Conservation (phyloP, 2,888 invertebrate genomes). For the Drosophila nr. perissopoda region DNA sequence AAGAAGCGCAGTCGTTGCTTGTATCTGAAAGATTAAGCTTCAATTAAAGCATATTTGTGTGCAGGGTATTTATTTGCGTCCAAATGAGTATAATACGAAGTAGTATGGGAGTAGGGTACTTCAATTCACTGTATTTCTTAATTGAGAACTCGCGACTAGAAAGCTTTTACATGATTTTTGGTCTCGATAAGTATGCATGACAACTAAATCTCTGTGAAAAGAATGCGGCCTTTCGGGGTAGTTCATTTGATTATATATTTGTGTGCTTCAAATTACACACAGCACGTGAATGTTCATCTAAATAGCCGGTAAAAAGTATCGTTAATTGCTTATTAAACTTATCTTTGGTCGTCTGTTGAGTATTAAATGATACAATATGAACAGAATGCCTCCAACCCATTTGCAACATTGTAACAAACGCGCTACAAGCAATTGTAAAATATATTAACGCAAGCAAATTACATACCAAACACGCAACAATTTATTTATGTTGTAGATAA, state of each 20-base stretch:
- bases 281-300: not conserved
- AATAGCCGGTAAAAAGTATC: constrained; percentile 10
- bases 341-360: constrained; percentile 25
- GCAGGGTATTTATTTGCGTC: not conserved
- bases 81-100: not conserved
- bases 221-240: constrained; percentile 10
- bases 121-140: not conserved
- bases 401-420: not conserved
- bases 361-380: constrained; percentile 15
- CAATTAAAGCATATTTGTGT: not conserved
- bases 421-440: not conserved
- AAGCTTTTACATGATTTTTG: too few relatives aligned
- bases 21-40: not conserved
- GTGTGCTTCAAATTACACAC: not conserved
- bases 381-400: not conserved
- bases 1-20: not conserved
- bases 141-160: not conserved
- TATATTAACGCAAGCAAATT: not conserved
- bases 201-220: constrained; percentile 13
- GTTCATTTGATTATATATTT: not conserved
- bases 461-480: not conserved
- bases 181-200: constrained; percentile 5
- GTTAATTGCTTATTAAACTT: constrained; percentile 39
- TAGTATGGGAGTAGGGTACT: not conserved
- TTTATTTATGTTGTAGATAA: not conserved